Base-by-base conservation (phyloP, 2,888 invertebrate species). In the Protodeltote pygarga region DNA sequence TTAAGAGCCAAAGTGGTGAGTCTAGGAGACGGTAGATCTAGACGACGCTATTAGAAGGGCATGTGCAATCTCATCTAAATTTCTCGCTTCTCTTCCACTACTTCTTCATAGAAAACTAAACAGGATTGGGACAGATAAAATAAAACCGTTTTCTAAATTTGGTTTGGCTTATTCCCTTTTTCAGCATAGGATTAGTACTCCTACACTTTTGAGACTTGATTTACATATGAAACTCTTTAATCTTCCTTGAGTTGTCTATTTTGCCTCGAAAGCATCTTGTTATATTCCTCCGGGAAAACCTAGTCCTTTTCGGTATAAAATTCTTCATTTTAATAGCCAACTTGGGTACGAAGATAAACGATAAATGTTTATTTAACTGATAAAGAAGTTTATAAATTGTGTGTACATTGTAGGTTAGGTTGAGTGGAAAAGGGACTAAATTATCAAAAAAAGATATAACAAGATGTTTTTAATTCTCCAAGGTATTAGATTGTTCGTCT, bases 1-100 rank as follows among this genome's bases (percentile, higher is more conserved):
- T 91, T 76, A 89, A 91, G 83, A 79, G 89, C 83, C 91, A 88
- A 85, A 90, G 87, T 78, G 92, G 92, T 92, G 87, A 92, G 92
- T 92, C 89, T 91, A 91, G 89, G 60, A 85, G 75, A 71, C 54
- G 78, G 82, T 91, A 91, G 90, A 75, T 82, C 87, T 89, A 89
- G 87, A 85, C 85, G 71, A 68, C 21, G 71, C 81, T 85, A 81
- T 85, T 88, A 88, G 88, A 76, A 61, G 65, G 81, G 89, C 89
- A 89, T 89, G 87, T 78, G 66, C 71, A 73, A 77, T 73, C 68
- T 77, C 63, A 65, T 65, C 76, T 78, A 46, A 57, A 63, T 58
- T 79, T 79, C 71, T 79, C 64, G 67, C 75, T 78, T 83, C 65
- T 58, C 66, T 77, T 75, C 72, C 57, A 65, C 48, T 75, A 58